Percentiles rank a stretch among this genome's conserved stretches.
phyloP scores from a whole-genome alignment of 2,888 invertebrate species.

The Rhodophaea formosa region DNA sequence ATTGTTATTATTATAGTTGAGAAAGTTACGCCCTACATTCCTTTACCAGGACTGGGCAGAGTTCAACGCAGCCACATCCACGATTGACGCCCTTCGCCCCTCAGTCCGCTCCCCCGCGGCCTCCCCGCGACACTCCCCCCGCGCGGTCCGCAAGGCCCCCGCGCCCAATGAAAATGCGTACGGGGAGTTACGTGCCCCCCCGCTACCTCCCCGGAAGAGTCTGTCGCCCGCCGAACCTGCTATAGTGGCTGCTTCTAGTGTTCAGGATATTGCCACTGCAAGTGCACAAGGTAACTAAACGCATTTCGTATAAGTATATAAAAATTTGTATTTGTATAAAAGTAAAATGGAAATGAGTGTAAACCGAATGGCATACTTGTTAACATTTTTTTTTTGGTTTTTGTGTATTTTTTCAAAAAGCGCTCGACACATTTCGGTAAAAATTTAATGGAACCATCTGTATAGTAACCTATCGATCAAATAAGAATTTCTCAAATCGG shows the following conservation, averaged over 20 bases:
- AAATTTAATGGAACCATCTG: too few species aligned
- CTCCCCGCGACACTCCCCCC: slow-evolving; percentile 78
- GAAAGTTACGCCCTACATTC: neutral
- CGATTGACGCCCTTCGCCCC: slow-evolving; percentile 78
- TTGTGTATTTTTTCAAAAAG: too few species aligned
- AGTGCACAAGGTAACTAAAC: slow-evolving; percentile 42
- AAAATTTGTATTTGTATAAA: too few species aligned
- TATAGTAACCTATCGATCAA: too few species aligned
- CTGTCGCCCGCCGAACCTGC: slow-evolving; percentile 67
- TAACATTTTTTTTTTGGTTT: too few species aligned
- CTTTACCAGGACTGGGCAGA: slow-evolving; percentile 79
- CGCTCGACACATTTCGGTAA: too few species aligned
- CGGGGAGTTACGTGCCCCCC: slow-evolving; percentile 70
- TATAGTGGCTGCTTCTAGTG: slow-evolving; percentile 61
- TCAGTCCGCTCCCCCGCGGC: slow-evolving; percentile 78
- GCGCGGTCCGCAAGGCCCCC: slow-evolving; percentile 51
- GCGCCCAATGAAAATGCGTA: slow-evolving; percentile 64
- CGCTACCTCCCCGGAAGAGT: slow-evolving; percentile 82
- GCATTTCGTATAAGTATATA: neutral
- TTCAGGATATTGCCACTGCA: slow-evolving; percentile 66
- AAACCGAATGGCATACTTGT: too few species aligned
- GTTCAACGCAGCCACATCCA: slow-evolving; percentile 84
- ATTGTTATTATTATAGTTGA: too few species aligned
- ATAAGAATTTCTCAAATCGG: too few species aligned
- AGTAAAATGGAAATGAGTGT: too few species aligned